Percentiles rank a stretch among this genome's conserved stretches.
Conservation (phyloP, 2,888 invertebrate species). For the Plebejus argus region DNA sequence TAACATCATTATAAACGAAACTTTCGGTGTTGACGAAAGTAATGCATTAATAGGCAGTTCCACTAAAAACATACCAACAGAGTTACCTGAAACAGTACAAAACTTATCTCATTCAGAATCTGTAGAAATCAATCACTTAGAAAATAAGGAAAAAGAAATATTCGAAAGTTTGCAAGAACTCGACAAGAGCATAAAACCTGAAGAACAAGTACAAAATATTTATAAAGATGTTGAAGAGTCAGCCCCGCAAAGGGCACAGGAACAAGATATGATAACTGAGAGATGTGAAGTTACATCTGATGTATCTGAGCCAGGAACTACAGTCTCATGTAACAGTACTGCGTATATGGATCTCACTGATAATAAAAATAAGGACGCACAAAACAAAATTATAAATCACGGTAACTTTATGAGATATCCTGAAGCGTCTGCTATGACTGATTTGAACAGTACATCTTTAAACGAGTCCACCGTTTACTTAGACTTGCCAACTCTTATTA, state of each 20-base stretch:
- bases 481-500: conserved; percentile 66
- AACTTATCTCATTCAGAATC: conserved; percentile 50
- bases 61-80: conserved; percentile 36
- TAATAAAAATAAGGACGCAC: conserved; percentile 54
- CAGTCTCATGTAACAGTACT: conserved; percentile 49
- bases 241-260: conserved; percentile 34
- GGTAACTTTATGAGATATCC: conserved; percentile 50
- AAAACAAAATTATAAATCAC: conserved; percentile 49
- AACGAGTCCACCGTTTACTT: conserved; percentile 71
- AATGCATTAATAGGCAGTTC: conserved; percentile 20
- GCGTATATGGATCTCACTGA: conserved; percentile 69
- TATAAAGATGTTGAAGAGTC: conserved; percentile 37
- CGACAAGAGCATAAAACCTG: conserved; percentile 49
- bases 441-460: conserved; percentile 48
- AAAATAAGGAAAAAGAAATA: conserved; percentile 30
- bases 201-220: conserved; percentile 59
- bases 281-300: conserved; percentile 40
- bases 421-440: conserved; percentile 44
- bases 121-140: conserved; percentile 34
- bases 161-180: conserved; percentile 25
- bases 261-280: conserved; percentile 42
- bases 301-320: conserved; percentile 36
- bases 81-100: conserved; percentile 70
- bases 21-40: conserved; percentile 2
- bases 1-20: conserved; percentile 24